These are phyloP conservation scores for Spondyliosoma cantharus DNA, from an alignment of 2,797 vertebrate species.

Conservation along the genomic window DNA sequence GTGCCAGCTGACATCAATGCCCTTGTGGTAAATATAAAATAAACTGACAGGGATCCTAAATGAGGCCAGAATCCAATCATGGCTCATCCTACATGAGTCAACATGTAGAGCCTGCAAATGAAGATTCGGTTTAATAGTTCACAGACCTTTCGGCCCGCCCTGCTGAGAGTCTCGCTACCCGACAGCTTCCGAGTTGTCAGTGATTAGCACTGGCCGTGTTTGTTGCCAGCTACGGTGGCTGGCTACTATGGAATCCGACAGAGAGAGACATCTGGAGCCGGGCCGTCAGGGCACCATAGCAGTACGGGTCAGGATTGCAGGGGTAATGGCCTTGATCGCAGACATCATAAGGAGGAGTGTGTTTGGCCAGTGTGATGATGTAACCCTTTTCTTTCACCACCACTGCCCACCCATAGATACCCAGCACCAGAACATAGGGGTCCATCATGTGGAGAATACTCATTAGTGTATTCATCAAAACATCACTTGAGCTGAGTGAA, in stretches of 20 bases:
- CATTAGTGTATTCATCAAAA: slow-evolving; percentile 45
- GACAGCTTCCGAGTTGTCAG: slow-evolving; percentile 56
- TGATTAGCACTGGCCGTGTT: slow-evolving; percentile 64
- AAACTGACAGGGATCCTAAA: slow-evolving; percentile 3
- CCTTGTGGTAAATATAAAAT: not conserved
- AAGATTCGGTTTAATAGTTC: slow-evolving; percentile 24
- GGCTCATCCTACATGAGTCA: not conserved
- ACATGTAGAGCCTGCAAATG: slow-evolving; percentile 32
- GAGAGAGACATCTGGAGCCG: slow-evolving; percentile 76
- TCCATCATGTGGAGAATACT: slow-evolving; percentile 43
- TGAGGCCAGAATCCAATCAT: not conserved
- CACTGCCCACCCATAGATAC: slow-evolving; percentile 15
- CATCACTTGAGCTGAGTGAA: slow-evolving; percentile 47
- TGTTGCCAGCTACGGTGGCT: slow-evolving; percentile 52
- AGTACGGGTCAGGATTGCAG: slow-evolving; percentile 40
- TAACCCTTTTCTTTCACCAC: slow-evolving; percentile 20
- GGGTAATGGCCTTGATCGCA: slow-evolving; percentile 43
- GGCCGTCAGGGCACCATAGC: slow-evolving; percentile 54
- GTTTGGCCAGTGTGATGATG: slow-evolving; percentile 1
- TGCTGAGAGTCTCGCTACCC: slow-evolving; percentile 49
- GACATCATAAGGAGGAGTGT: slow-evolving; percentile 27
- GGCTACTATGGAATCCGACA: slow-evolving; percentile 62
- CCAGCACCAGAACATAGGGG: slow-evolving; percentile 25
- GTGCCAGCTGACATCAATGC: not conserved
- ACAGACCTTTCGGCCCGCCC: slow-evolving; percentile 39